These are phyloP conservation scores for Caenorhabditis elegans DNA, from an alignment of 1,140 invertebrate species.

Conservation along the genomic window DNA sequence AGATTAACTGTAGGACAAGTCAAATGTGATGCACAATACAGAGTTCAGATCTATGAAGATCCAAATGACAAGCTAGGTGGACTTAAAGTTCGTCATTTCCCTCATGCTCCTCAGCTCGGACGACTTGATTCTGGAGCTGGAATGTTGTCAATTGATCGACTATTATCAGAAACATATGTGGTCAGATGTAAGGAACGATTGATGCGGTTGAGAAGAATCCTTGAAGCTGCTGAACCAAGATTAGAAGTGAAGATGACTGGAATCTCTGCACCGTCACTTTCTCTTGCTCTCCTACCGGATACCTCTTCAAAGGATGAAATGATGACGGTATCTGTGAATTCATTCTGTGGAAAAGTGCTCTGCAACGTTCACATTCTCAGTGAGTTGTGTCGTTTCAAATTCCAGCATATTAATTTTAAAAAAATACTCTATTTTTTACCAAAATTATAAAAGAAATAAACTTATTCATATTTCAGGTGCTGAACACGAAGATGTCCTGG, in stretches of 20 bases:
- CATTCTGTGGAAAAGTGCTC: conserved; percentile 50
- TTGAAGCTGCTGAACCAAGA: conserved; percentile 71
- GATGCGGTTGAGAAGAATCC: conserved; percentile 79
- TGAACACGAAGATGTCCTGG: conserved; percentile 6
- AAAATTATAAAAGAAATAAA: too few relatives aligned
- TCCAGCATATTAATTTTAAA: too few relatives aligned
- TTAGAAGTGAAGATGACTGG: background rate
- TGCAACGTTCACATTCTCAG: conserved; percentile 26
- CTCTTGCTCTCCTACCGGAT: conserved; percentile 2
- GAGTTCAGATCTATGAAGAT: conserved; percentile 72
- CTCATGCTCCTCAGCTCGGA: conserved; percentile 31
- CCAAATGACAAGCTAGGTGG: background rate
- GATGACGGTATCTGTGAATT: conserved; percentile 45
- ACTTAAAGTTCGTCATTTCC: conserved; percentile 38
- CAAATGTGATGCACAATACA: conserved; percentile 74
- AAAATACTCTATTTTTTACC: too few relatives aligned
- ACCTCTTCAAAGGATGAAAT: conserved; percentile 43
- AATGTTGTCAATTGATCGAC: conserved; percentile 86
- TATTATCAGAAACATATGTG: conserved; percentile 96
- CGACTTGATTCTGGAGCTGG: conserved; percentile 65
- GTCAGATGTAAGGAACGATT: conserved; percentile 81
- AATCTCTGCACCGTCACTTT: background rate
- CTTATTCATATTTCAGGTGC: background rate
- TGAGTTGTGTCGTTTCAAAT: conserved; percentile 8
- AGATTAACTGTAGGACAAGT: background rate